phyloP scores from a whole-genome alignment of 2,888 invertebrate species.

The Ditula angustiorana region DNA sequence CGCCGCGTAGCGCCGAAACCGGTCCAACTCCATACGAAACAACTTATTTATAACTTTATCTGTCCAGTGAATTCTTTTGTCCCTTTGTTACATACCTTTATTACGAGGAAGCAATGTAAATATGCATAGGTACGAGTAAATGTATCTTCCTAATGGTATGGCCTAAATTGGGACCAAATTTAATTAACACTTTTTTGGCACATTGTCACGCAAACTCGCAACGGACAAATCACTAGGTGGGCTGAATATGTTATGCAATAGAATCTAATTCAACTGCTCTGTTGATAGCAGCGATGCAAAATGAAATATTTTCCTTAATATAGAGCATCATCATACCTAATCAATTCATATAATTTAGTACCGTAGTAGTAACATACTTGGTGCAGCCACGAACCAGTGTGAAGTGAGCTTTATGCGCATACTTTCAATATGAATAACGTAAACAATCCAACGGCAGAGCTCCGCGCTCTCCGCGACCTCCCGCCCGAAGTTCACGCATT shows the following conservation, averaged over 20 bases:
- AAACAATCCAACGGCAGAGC: conserved; percentile 36
- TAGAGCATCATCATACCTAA: not conserved
- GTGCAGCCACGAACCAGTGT: not conserved
- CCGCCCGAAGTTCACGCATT: conserved; percentile 10
- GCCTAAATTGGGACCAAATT: not conserved
- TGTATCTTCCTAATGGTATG: not conserved
- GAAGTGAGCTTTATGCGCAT: conserved; percentile 32
- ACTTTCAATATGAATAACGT: conserved; percentile 39
- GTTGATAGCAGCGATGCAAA: not conserved
- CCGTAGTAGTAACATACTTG: not conserved
- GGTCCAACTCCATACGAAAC: conserved; percentile 16
- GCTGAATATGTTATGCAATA: too few relatives aligned
- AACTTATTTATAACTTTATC: not conserved
- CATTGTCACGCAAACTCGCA: not conserved
- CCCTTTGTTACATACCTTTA: not conserved
- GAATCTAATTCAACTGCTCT: not conserved
- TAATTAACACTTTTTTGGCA: not conserved
- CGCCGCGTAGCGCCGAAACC: conserved; percentile 9
- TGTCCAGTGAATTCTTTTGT: not conserved
- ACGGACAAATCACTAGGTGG: not conserved
- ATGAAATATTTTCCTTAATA: not conserved
- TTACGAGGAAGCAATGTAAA: not conserved
- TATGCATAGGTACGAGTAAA: not conserved
- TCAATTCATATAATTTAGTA: not conserved
- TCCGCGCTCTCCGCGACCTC: not conserved